Base-by-base conservation (phyloP, 2,888 invertebrate genomes). In the Drosophila borealis region DNA sequence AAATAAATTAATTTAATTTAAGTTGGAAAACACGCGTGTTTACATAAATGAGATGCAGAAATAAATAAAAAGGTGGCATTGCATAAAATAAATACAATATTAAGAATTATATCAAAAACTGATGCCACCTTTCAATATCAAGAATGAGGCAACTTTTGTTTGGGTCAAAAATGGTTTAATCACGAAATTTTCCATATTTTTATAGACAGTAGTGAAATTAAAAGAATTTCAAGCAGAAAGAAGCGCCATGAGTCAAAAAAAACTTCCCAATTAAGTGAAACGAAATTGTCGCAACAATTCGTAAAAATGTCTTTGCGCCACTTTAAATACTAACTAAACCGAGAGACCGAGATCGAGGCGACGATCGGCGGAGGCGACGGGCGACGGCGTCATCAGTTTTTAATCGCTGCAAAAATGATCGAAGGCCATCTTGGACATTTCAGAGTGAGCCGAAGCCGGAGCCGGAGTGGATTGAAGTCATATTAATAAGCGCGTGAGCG, bases 371-470 rank as follows among this genome's bases (percentile, higher is more conserved):
- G 21, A 9, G 29, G 39, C 41, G 29, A 11, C 13, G 25, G 63
- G 14, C 44, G 50, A 46, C 87, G 60, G 63, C 81, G 84, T 81
- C 87, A 81, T 78, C 86, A 71, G 60, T 76, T 82, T 83, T 87
- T 81, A 86, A 86, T 86, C 88, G 74, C 71, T 85, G 85, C 82
- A 82, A 81, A 80, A 79, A 81, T 71, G 74, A 75, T 62, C 70
- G 89, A 86, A 86, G 86, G 86, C 89, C 86, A 89, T 77, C 85
- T 80, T 79, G 87, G 81, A 81, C 88, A 81, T 85, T 87, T 83
- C 69, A 71, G 88, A 63, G 59, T 49, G 63, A 62, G 67, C 46
- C 62, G 41, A 45, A 67, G 59, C n/a, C 50, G 19, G 34, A 61
- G 62, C 45, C 64, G 44, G 51, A 75, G 63, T 72, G 81, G 74